phyloP scores from a whole-genome alignment of 2,113 vertebrate species.

The Sturnus vulgaris region DNA sequence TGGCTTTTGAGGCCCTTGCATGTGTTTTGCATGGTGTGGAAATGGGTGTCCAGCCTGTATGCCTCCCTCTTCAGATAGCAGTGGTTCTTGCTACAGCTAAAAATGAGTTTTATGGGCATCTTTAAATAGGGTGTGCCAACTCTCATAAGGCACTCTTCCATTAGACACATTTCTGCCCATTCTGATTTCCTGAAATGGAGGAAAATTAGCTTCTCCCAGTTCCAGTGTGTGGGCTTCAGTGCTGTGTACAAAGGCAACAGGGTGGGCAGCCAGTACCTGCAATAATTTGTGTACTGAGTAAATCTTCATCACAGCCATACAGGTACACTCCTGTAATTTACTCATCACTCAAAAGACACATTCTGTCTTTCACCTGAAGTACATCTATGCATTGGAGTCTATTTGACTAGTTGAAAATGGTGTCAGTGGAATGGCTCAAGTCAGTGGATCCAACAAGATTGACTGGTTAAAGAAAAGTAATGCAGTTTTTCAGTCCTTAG shows the following conservation, averaged over 20 bases:
- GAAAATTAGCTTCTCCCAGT: not conserved
- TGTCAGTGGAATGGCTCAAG: not conserved
- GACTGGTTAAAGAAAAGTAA: not conserved
- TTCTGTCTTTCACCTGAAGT: not conserved
- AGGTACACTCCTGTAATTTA: not conserved
- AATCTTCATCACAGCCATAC: not conserved
- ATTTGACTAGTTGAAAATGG: not conserved
- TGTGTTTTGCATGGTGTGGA: not conserved
- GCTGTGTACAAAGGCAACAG: not conserved
- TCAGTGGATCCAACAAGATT: not conserved
- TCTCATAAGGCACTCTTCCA: not conserved
- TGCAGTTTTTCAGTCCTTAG: not conserved
- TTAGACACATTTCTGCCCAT: not conserved
- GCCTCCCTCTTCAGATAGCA: not conserved
- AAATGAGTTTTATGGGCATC: not conserved
- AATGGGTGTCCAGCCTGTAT: not conserved
- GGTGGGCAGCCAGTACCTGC: not conserved
- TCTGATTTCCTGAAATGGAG: not conserved
- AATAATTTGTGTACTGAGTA: not conserved
- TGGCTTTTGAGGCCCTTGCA: not conserved
- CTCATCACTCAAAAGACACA: not conserved
- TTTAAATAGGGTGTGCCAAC: not conserved
- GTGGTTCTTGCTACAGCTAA: not conserved
- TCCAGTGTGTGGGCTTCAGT: not conserved
- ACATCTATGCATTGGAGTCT: not conserved